A percentile compares a stretch with the other conserved stretches of the same genome.
phyloP scores from a whole-genome alignment of 2,888 invertebrate species.

The Drosophila silvestris region DNA sequence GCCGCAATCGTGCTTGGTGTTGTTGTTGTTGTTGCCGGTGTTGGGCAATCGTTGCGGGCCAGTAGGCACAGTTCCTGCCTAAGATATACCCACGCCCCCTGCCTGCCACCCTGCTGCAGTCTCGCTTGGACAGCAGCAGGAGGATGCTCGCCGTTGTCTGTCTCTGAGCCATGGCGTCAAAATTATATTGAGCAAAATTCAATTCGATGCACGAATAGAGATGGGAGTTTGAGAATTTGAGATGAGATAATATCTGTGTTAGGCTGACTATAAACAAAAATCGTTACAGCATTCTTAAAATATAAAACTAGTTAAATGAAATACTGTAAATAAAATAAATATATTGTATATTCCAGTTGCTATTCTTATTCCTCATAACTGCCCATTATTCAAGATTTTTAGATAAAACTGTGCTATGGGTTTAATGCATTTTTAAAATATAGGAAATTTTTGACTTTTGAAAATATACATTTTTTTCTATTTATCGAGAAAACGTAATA shows the following conservation, averaged over 20 bases:
- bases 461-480: too few species aligned
- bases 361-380: not conserved
- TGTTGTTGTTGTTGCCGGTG: constrained; percentile 5
- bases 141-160: constrained; percentile 11
- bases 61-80: constrained; percentile 14
- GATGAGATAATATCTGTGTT: not conserved
- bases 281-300: not conserved
- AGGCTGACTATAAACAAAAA: not conserved
- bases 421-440: not conserved
- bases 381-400: not conserved
- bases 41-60: constrained; percentile 46
- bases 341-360: not conserved
- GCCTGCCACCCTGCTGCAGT: not conserved
- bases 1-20: constrained; percentile 34
- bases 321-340: not conserved
- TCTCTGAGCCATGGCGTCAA: constrained; percentile 1
- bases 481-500: not conserved
- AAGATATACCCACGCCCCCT: not conserved
- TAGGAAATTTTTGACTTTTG: too few species aligned
- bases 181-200: not conserved
- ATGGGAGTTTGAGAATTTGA: not conserved
- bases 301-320: not conserved
- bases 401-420: not conserved
- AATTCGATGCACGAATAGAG: not conserved
- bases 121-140: constrained; percentile 9